phyloP scores from a whole-genome alignment of 23 tunicate species.

The Diplosoma virens region DNA sequence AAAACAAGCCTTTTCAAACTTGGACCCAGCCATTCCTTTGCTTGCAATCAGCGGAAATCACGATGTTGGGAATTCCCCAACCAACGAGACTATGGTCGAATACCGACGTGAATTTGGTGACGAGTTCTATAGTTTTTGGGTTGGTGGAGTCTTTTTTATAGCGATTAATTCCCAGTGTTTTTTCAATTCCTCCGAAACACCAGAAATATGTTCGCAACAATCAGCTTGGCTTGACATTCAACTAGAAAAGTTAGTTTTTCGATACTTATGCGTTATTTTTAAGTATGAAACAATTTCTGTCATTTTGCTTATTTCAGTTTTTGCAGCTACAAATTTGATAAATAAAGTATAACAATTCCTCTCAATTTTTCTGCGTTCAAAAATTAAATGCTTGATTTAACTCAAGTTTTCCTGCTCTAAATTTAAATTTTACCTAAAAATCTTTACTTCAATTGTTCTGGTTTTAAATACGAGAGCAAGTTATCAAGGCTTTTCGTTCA shows the following conservation, averaged over 20 bases:
- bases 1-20: conserved; percentile 17
- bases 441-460: no score
- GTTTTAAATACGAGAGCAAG: no score
- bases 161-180: conserved; percentile 68
- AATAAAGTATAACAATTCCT: no score
- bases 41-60: conserved; percentile 79
- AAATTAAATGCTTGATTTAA: no score
- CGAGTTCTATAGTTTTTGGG: conserved; percentile 74
- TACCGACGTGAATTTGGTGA: conserved; percentile 71
- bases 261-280: no score
- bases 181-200: conserved; percentile 25
- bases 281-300: no score
- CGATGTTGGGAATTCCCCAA: conserved; percentile 79
- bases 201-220: conserved; percentile 40
- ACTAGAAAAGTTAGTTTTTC: conserved; percentile 56
- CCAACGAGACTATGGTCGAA: conserved; percentile 30
- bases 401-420: no score
- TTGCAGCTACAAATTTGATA: no score
- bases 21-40: conserved; percentile 55
- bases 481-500: no score
- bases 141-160: conserved; percentile 77
- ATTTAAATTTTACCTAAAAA: no score
- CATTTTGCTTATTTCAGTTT: no score
- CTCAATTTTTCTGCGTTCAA: no score
- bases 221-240: conserved; percentile 58